Evolutionary conservation across 2,797 vertebrate species (phyloP), one percentile per base, ranked within the genome.

Genomic region (Choloepus didactylus): DNA sequence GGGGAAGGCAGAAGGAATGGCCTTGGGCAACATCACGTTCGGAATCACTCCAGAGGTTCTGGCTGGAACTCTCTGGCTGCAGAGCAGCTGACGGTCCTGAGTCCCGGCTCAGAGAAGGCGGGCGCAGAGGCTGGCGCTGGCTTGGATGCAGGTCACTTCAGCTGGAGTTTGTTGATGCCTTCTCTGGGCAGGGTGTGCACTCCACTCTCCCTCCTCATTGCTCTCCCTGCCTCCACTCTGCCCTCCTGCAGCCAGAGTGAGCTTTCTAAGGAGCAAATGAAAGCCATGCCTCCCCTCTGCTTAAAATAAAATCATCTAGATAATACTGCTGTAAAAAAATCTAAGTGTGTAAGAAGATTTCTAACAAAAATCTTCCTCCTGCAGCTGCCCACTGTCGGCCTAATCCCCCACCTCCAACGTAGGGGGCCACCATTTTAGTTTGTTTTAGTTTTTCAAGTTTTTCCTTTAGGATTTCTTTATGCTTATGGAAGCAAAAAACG

Each of bases 1-100:
- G 29, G 25, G 18, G 11, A 6, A 4, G 21, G 11, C 11, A 4
- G 10, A 29, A 9, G 51, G 31, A 29, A 23, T 0, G 2, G 16
- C 29, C 1, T 3, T 19, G 18, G 81, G 59, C 2, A 21, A 2
- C 1, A 9, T 6, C 31, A 2, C n/a, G 2, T 3, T 15, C 27
- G 64, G 6, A 1, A 19, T 19, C 23, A 27, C 19, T 10, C 31
- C 35, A 29, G 59, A 54, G 81, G 35, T 9, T 91, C 72, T 79
- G 72, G 38, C 12, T 5, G 14, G 56, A 10, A 15, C 15, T 88
- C 51, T 31, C 23, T 21, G 69, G 25, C 54, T 85, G 49, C 59
- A 69, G 21, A 66, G 25, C 7, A 11, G 15, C 8, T 15, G 31
- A 25, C 1, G 3, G 25, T 41, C 31, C 9, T 31, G 10, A 1